Evolutionary conservation across 2,797 vertebrate genomes (phyloP), one percentile per base, ranked within the genome.

Genomic region (Psittacula echo): DNA sequence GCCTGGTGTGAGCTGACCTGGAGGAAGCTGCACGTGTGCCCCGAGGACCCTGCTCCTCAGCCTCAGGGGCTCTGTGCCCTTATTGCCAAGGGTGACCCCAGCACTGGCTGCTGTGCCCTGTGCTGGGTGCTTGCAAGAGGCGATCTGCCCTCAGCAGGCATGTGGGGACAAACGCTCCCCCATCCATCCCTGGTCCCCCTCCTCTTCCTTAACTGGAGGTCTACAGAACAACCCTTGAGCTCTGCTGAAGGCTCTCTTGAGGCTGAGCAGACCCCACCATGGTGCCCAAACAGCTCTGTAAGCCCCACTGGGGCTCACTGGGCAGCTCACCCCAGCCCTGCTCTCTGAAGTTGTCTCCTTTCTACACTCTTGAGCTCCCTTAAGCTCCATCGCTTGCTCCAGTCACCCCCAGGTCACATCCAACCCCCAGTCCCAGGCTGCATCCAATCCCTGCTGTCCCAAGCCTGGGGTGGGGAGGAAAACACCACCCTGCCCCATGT

Each of bases 151-250:
- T 34, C 30, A 11, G 34, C 13, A 45, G 54, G 80, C 1, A 1
- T 2, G 3, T 0, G 5, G 21, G 71, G 27, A 37, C 65, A 79
- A 87, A 76, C 0, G 3, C 47, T 47, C 10, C 13, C 27, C 11
- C 14, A 27, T 12, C 39, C 32, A n/a, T 3, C 51, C 45, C 62
- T 32, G 13, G 5, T n/a, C 20, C 21, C 37, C 10, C 21, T 76
- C 18, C 26, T 81, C 39, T 39, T 83, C 68, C n/a, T 32, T 16
- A 84, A 34, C 11, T 3, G 18, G 19, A 18, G 68, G 41, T 50
- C 54, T 45, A 56, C 39, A 27, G 39, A 87, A 54, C 23, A 66
- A 29, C 16, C 45, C 58, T 75, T 53, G 1, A 13, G 51, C 75
- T 80, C 79, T 45, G 72, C 65, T 56, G 44, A 26, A 34, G 37